Base-by-base conservation (phyloP, 2,797 vertebrate genomes). In the Podarcis lilfordi region DNA sequence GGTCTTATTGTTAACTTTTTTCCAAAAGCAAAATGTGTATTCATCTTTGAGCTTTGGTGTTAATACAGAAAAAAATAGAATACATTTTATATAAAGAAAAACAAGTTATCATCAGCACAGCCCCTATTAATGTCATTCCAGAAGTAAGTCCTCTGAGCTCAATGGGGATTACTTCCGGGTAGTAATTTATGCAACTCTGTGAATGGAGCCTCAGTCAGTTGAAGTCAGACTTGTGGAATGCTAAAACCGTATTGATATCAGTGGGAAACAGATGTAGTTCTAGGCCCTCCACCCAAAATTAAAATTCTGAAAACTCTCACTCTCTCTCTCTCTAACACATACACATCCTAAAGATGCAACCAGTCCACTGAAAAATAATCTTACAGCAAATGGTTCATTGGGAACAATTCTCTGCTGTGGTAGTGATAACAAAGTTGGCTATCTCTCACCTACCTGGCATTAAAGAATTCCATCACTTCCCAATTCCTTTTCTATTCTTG, bases 341-440 rank as follows among this genome's bases (percentile, higher is more conserved):
- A 69, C 7, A 69, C 8, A 27, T 19, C 19, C 45, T 72, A 59
- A 74, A 59, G 45, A 59, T 59, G 3, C n/a, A 50, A 25, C 59
- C 32, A 74, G n/a, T 74, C 7, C 29, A 55, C 27, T 72, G 37
- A 84, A 8, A 82, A 69, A 9, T 40, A 5, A 68, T 25, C 17
- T 84, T 55, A 8, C 5, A 55, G 76, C 8, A 75, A 66, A 64
- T 80, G 77, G 76, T 72, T 89, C 23, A 89, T 96, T 88, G n/a
- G 29, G 75, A 59, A 90, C 72, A 95, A 89, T 76, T 90, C 71
- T 35, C 83, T 88, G 69, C 37, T 93, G 84, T 77, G 37, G 7
- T 32, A 80, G 35, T 93, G 78, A 90, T 93, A 86, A 87, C 6
- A 27, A 91, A 92, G 75, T 35, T 95, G 86, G 21, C 92, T 95